phyloP scores from a whole-genome alignment of 2,113 vertebrate genomes.

The Salminus brasiliensis region DNA sequence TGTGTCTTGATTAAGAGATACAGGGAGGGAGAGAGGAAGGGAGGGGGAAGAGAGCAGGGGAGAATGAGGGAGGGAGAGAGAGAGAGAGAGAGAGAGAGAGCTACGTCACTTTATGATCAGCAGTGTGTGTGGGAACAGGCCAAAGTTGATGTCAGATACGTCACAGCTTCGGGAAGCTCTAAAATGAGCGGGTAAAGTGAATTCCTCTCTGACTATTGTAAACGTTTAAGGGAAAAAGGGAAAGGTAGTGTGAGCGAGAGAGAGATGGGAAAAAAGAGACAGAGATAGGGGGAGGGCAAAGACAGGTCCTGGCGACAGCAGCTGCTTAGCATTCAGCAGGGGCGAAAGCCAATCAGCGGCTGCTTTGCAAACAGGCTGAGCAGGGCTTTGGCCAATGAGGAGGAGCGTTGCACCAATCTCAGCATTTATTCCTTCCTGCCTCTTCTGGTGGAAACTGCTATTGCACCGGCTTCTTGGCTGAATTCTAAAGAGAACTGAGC shows the following conservation, averaged over 20 bases:
- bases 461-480: slow-evolving; percentile 69
- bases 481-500: slow-evolving; percentile 60
- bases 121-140: not conserved
- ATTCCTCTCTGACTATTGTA: not conserved
- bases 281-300: slow-evolving; percentile 53
- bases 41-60: slow-evolving; percentile 55
- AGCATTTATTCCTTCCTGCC: slow-evolving; percentile 21
- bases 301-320: slow-evolving; percentile 73
- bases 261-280: slow-evolving; percentile 54
- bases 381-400: slow-evolving; percentile 71
- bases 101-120: slow-evolving; percentile 40
- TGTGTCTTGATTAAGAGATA: slow-evolving; percentile 78
- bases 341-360: slow-evolving; percentile 67
- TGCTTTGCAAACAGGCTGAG: slow-evolving; percentile 63
- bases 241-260: slow-evolving; percentile 67
- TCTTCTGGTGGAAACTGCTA: slow-evolving; percentile 68
- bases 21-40: slow-evolving; percentile 72
- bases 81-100: slow-evolving; percentile 34
- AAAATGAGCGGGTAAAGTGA: not conserved
- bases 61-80: slow-evolving; percentile 51
- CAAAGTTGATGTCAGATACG: slow-evolving; percentile 5
- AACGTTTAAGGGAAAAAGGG: slow-evolving; percentile 61
- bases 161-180: not conserved
- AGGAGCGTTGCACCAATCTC: slow-evolving; percentile 64
- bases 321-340: slow-evolving; percentile 74